A percentile compares a stretch with the other conserved stretches of the same genome.
Conservation (phyloP, 1,140 invertebrate genomes). For the Archivesica marissinica region DNA sequence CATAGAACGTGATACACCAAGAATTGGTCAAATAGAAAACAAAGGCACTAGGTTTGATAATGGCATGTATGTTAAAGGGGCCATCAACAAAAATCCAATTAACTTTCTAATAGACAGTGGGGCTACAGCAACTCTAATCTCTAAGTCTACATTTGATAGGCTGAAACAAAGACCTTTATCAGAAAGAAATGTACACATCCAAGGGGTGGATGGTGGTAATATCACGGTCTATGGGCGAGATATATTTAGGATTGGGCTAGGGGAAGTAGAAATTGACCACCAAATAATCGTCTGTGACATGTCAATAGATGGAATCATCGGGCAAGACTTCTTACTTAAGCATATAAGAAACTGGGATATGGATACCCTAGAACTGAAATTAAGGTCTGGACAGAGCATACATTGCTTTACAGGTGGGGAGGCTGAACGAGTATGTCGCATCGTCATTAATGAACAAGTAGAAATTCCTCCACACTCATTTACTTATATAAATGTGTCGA, state of each 20-base stretch:
- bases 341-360: background rate
- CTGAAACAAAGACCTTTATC: too few relatives aligned
- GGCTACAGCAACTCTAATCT: background rate
- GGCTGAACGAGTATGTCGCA: background rate
- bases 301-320: slow-evolving; percentile 5
- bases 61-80: slow-evolving; percentile 10
- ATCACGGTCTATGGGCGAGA: background rate
- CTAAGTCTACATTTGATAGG: background rate
- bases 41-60: background rate
- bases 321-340: slow-evolving; percentile 32
- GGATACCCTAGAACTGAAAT: background rate
- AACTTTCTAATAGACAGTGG: slow-evolving; percentile 18
- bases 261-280: background rate
- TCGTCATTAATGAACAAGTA: background rate
- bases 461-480: background rate
- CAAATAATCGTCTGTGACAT: slow-evolving; percentile 44
- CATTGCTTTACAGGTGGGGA: background rate
- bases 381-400: background rate
- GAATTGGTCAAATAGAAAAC: background rate
- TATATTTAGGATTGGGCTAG: background rate
- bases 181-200: background rate
- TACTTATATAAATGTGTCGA: background rate
- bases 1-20: background rate
- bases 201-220: background rate
- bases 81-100: background rate